Evolutionary conservation across 2,113 vertebrate genomes (phyloP).

Genomic region (Polyodon spathula): DNA sequence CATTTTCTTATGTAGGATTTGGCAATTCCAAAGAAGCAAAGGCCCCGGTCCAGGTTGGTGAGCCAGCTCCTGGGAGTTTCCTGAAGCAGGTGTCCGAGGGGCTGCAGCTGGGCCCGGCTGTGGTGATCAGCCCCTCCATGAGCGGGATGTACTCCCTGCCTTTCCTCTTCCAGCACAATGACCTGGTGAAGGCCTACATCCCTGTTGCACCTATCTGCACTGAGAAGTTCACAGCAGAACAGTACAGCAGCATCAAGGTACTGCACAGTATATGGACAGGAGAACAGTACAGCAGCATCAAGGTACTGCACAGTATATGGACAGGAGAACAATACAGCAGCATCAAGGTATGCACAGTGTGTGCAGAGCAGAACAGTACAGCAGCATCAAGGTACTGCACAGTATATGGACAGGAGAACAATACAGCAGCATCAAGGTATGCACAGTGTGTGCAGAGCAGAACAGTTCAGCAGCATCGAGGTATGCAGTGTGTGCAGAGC

Average conservation of each 20-base stretch:
- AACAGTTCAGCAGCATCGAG: no score
- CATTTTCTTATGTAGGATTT: no score
- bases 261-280: no score
- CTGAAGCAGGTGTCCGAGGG: slow-evolving; percentile 65
- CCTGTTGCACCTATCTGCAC: slow-evolving; percentile 94
- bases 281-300: no score
- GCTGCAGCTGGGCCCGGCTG: slow-evolving; percentile 59
- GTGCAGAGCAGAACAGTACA: no score
- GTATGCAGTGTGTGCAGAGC: slow-evolving; percentile 81
- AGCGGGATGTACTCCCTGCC: slow-evolving; percentile 95
- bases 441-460: no score
- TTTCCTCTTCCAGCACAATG: slow-evolving; percentile 67
- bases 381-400: no score
- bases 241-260: slow-evolving; percentile 79
- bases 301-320: no score
- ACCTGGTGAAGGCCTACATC: slow-evolving; percentile 71
- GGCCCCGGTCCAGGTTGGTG: slow-evolving; percentile 60
- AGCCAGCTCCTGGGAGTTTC: slow-evolving; percentile 66
- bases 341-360: no score
- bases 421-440: no score
- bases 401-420: no score
- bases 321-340: no score
- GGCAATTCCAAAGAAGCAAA: slow-evolving; percentile 66
- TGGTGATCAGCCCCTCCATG: slow-evolving; percentile 85
- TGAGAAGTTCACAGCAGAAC: slow-evolving; percentile 64